These are phyloP conservation scores for Caiman crocodilus DNA, from an alignment of 2,797 vertebrate genomes.

Conservation along the genomic window DNA sequence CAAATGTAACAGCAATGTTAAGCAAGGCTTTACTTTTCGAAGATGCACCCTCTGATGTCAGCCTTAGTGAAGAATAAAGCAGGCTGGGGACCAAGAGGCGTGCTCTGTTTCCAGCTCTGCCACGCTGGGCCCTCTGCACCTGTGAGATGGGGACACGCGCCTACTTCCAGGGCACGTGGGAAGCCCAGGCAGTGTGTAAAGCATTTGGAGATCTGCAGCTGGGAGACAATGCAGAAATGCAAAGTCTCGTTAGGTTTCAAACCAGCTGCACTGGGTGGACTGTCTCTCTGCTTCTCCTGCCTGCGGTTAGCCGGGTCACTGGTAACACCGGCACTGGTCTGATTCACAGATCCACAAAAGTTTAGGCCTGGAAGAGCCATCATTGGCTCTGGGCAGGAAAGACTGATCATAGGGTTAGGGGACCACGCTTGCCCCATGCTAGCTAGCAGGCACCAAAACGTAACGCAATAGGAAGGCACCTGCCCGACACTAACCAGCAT, in stretches of 20 bases:
- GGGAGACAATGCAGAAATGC: not conserved
- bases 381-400: too few relatives aligned
- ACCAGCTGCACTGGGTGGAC: not conserved
- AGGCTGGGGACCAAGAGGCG: not conserved
- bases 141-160: not conserved
- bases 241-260: not conserved
- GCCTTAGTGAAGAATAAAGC: not conserved
- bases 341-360: too few relatives aligned
- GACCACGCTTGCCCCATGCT: not conserved
- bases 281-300: not conserved
- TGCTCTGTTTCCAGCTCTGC: not conserved
- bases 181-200: not conserved
- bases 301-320: not conserved
- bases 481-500: not conserved
- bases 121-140: not conserved
- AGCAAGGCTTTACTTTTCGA: not conserved
- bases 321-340: not conserved
- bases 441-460: not conserved
- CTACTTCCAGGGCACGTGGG: not conserved
- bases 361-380: too few relatives aligned
- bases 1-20: not conserved
- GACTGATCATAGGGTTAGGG: not conserved
- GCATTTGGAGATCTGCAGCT: not conserved
- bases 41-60: not conserved
- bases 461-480: too few relatives aligned